Percentiles rank a stretch among this genome's conserved stretches.
These are phyloP conservation scores for Euphydryas editha DNA, from an alignment of 2,888 invertebrate species.

Conservation along the genomic window DNA sequence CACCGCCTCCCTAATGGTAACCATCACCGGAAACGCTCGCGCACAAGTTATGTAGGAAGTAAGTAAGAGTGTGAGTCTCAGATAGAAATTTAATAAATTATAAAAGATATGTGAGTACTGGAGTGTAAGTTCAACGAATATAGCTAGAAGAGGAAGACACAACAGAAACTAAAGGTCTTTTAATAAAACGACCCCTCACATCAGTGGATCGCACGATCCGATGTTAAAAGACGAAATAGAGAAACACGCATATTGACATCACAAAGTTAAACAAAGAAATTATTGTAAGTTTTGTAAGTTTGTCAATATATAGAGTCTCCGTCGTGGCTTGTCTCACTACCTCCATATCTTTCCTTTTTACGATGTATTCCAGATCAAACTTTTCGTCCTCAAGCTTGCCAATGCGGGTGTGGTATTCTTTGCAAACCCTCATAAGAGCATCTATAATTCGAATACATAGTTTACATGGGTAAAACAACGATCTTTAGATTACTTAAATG, in stretches of 20 bases:
- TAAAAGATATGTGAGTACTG: conserved; percentile 65
- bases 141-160: conserved; percentile 69
- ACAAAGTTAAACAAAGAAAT: conserved; percentile 62
- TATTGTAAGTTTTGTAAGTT: conserved; percentile 77
- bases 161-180: conserved; percentile 60
- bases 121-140: conserved; percentile 63
- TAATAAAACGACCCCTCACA: conserved; percentile 54
- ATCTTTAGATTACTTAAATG: conserved; percentile 51
- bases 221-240: conserved; percentile 69
- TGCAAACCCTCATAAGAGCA: conserved; percentile 88
- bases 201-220: conserved; percentile 60
- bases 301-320: conserved; percentile 66
- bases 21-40: conserved; percentile 51
- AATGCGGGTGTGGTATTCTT: conserved; percentile 95
- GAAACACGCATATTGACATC: conserved; percentile 75
- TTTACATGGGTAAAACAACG: conserved; percentile 54
- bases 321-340: conserved; percentile 85
- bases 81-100: conserved; percentile 55
- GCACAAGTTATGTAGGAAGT: conserved; percentile 54
- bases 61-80: conserved; percentile 68
- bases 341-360: conserved; percentile 99
- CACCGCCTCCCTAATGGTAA: conserved; percentile 46
- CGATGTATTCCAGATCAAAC: conserved; percentile 99
- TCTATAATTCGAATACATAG: conserved; percentile 85
- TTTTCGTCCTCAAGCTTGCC: conserved; percentile 95